Conservation (phyloP, 35 echinoderm and acorn worm species). For the Strongylocentrotus purpuratus region DNA sequence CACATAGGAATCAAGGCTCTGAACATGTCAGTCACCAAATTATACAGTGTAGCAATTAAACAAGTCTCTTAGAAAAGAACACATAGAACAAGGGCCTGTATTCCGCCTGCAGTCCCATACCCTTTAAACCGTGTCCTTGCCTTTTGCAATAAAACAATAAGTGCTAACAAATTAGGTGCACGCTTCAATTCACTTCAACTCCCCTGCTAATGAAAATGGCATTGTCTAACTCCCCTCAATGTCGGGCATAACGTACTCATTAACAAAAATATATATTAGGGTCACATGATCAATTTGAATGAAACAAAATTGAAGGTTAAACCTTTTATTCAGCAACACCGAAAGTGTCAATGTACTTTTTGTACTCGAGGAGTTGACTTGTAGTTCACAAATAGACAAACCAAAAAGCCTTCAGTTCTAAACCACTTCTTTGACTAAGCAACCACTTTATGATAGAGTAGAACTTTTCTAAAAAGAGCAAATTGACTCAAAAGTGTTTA, state of each 20-base stretch:
- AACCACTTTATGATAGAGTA: not conserved
- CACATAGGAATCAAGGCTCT: not conserved
- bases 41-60: not conserved
- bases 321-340: not conserved
- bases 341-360: not conserved
- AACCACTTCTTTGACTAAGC: not conserved
- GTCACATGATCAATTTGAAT: slow-evolving; percentile 35
- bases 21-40: not conserved
- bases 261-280: not conserved
- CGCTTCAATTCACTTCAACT: not conserved
- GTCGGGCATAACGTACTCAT: not conserved
- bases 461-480: not conserved
- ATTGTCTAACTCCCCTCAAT: slow-evolving; percentile 6
- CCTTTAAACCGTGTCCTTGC: slow-evolving; percentile 22
- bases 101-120: not conserved
- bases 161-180: not conserved
- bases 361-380: not conserved
- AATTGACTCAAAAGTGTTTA: not conserved
- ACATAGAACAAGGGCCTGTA: not conserved
- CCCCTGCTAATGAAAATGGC: slow-evolving; percentile 7
- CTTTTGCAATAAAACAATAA: slow-evolving; percentile 12
- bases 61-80: not conserved
- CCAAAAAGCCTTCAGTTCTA: not conserved
- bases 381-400: not conserved
- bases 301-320: not conserved